Base-by-base conservation (phyloP, 2,797 vertebrate species). In the Hyperoplus immaculatus region DNA sequence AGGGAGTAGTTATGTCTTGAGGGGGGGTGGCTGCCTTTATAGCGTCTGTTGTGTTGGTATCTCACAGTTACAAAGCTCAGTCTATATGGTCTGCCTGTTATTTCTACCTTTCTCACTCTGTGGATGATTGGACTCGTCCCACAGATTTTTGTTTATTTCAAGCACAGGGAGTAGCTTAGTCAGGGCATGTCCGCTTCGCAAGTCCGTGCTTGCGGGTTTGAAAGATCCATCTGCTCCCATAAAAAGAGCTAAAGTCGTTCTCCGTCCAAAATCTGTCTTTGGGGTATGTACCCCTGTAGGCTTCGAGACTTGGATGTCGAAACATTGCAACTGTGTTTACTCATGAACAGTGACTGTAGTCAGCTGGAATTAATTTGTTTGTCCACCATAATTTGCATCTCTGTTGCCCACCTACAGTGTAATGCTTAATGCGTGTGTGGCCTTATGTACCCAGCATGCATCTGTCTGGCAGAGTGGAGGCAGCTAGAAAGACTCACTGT, bases 11-110 rank as follows among this genome's bases (percentile, higher is more conserved):
- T 15, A 63, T 69, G 41, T 57, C 21, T 53, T 46, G 8, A 55
- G 3, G 8, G 3, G 38, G 15, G 3, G 21, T 46, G 29, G 9
- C 51, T 71, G 45, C 75, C 72, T 69, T 66, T 57, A 69, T 21
- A 66, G 29, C 66, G 8, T 49, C 2, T 85, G 66, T 83, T 88
- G 58, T 85, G 62, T 85, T 82, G 36, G 13, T 74, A 72, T 83
- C 56, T 87, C 55, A 56, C 76, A 54, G 82, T 84, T 78, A 77
- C 42, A 69, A 66, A 72, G 38, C 50, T 79, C 14, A 2, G 42
- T 64, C 41, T 71, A 57, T 51, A 6, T n/a, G 18, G 29, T 78
- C 62, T 68, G 16, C 4, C 9, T 38, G 41, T 60, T 47, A 18
- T 67, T 36, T 58, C 41, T 53, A 12, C 41, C 18, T 74, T 46